phyloP scores from a whole-genome alignment of 2,888 invertebrate species.

The Mesoligia furuncula region DNA sequence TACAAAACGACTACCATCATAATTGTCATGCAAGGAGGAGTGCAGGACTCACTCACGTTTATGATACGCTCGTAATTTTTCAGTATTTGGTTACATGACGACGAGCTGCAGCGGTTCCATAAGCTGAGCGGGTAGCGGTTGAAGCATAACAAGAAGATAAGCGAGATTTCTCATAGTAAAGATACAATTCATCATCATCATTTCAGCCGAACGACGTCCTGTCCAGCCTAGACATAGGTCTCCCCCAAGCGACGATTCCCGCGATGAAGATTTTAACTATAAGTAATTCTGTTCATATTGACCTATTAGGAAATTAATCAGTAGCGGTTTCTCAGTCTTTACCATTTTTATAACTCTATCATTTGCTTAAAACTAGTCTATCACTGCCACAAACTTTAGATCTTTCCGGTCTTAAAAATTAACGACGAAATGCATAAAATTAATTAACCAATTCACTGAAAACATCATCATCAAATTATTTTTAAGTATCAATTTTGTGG shows the following conservation, averaged over 20 bases:
- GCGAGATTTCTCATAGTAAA: neutral
- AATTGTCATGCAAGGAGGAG: conserved; percentile 67
- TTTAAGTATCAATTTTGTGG: conserved; percentile 64
- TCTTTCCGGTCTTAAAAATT: conserved; percentile 48
- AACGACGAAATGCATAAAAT: conserved; percentile 54
- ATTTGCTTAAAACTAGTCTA: conserved; percentile 32
- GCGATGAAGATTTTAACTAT: neutral
- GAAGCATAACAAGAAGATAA: neutral
- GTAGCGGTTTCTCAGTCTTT: conserved; percentile 15
- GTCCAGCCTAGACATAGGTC: neutral
- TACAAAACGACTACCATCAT: conserved; percentile 64
- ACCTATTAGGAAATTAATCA: conserved; percentile 8
- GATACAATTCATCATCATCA: neutral
- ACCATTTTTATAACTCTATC: conserved; percentile 34
- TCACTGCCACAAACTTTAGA: conserved; percentile 27
- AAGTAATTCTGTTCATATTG: neutral
- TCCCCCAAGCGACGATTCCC: neutral
- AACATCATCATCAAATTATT: conserved; percentile 60
- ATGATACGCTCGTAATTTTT: conserved; percentile 74
- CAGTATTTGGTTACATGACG: conserved; percentile 74
- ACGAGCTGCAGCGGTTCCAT: neutral
- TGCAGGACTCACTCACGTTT: conserved; percentile 72
- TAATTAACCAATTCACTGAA: conserved; percentile 55
- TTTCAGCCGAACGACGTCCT: no score
- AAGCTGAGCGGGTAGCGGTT: conserved; percentile 42